Conservation (phyloP, 2,888 invertebrate genomes). For the Lasiommata megera region DNA sequence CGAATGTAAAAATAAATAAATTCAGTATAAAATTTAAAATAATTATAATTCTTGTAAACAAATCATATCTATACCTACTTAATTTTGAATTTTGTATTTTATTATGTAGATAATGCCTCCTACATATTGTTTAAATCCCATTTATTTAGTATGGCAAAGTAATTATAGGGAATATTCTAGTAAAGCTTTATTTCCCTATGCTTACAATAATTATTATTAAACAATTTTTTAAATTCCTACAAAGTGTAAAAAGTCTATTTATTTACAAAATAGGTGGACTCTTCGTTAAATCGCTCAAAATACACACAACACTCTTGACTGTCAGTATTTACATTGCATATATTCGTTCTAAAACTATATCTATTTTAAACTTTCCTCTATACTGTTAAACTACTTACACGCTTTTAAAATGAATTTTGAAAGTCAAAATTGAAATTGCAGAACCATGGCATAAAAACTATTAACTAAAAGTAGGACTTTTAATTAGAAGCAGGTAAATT, state of each 20-base stretch:
- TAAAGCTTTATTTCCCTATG: slow-evolving; percentile 66
- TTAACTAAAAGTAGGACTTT: no score
- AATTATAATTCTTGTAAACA: no score
- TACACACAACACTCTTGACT: slow-evolving; percentile 62
- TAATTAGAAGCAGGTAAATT: no score
- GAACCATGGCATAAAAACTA: no score
- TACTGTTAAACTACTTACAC: neutral
- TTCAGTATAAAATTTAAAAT: no score
- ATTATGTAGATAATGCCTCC: neutral
- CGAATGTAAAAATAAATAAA: no score
- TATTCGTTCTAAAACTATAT: slow-evolving; percentile 27
- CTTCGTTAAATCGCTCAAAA: slow-evolving; percentile 74
- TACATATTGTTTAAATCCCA: slow-evolving; percentile 15
- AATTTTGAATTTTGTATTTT: no score
- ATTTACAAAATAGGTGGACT: slow-evolving; percentile 81
- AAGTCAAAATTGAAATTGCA: neutral
- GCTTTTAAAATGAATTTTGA: neutral
- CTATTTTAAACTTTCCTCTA: slow-evolving; percentile 16
- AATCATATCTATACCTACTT: no score
- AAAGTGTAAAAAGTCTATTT: slow-evolving; percentile 74
- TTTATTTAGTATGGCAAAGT: slow-evolving; percentile 52
- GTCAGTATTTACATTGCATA: slow-evolving; percentile 43
- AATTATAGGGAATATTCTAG: slow-evolving; percentile 43
- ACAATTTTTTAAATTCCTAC: slow-evolving; percentile 44
- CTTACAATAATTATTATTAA: neutral